Percentiles rank a stretch among this genome's conserved stretches.
These are phyloP conservation scores for Rhizomys pruinosus DNA, from an alignment of 2,113 vertebrate species.

Conservation along the genomic window DNA sequence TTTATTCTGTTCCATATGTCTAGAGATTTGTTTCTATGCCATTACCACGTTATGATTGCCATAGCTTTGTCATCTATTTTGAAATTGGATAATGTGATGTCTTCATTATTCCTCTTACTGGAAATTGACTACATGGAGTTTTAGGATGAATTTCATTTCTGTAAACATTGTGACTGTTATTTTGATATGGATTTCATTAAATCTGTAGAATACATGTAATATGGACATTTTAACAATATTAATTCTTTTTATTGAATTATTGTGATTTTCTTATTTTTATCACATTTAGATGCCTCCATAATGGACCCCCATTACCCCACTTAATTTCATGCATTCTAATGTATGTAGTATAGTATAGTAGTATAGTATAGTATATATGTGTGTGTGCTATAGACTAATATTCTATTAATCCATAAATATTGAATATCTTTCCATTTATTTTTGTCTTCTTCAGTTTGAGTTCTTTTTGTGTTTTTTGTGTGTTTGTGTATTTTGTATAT, in stretches of 20 bases:
- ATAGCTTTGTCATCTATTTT: background rate
- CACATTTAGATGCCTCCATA: no score
- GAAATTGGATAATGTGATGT: background rate
- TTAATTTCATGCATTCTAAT: no score
- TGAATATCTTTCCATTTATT: background rate
- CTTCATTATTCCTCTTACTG: background rate
- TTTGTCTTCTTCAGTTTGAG: background rate
- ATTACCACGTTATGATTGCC: background rate
- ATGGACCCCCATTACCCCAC: no score
- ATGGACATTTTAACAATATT: background rate
- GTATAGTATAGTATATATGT: no score
- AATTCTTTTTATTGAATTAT: no score
- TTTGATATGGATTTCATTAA: background rate
- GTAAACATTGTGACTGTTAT: background rate
- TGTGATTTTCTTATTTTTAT: no score
- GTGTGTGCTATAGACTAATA: no score
- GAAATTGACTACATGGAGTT: background rate
- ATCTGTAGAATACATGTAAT: background rate
- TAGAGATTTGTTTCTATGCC: no score
- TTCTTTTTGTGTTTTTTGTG: background rate
- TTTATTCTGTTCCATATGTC: background rate
- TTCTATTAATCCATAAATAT: background rate
- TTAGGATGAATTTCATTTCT: background rate
- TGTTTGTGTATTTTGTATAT: background rate
- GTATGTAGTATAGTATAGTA: no score